These are phyloP conservation scores for Trigoniulus corallinus DNA, from an alignment of 1,140 invertebrate genomes.

Conservation along the genomic window DNA sequence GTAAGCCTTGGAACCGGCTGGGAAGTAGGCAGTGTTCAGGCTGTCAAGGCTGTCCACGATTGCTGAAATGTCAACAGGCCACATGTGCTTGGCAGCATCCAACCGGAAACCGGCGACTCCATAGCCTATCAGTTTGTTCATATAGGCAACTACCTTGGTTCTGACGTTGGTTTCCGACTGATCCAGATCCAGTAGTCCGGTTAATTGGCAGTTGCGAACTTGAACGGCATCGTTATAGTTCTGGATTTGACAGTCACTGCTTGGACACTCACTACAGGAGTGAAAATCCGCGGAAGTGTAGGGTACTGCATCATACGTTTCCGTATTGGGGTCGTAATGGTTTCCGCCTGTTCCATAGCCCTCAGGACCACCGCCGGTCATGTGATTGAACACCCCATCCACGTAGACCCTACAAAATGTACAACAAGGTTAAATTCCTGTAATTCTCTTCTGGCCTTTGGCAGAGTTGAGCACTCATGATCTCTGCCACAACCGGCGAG, in stretches of 20 bases:
- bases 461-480: too few species aligned
- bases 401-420: constrained; percentile 49
- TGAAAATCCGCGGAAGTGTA: constrained; percentile 26
- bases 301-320: constrained; percentile 32
- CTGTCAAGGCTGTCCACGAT: constrained; percentile 42
- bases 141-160: constrained; percentile 42
- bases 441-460: too few species aligned
- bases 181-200: constrained; percentile 54
- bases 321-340: constrained; percentile 21
- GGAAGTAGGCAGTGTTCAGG: constrained; percentile 40
- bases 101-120: constrained; percentile 68
- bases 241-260: constrained; percentile 19
- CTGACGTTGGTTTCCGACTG: constrained; percentile 45
- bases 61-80: constrained; percentile 45
- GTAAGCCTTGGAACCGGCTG: constrained; percentile 36
- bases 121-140: constrained; percentile 49
- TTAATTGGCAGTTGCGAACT: constrained; percentile 50
- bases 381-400: constrained; percentile 75
- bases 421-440: too few species aligned
- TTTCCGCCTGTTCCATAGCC: constrained; percentile 44
- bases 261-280: constrained; percentile 15
- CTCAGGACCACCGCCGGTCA: constrained; percentile 42
- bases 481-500: too few species aligned
- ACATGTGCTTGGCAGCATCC: constrained; percentile 67
- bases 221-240: constrained; percentile 16